phyloP scores from a whole-genome alignment of 2,113 vertebrate species.

The Gallinago jamesoni region DNA sequence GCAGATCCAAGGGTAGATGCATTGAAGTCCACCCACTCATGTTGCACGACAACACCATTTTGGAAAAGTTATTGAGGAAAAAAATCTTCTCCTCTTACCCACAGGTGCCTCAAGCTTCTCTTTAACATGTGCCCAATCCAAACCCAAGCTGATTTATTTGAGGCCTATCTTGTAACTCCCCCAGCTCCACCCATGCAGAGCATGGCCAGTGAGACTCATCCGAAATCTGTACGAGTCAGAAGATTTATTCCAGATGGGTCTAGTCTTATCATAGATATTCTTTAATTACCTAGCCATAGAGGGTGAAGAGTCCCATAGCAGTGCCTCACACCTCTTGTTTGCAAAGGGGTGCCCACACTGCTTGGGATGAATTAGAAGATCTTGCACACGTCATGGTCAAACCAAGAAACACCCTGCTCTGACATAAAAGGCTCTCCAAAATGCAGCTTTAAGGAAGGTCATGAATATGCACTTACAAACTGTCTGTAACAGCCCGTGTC shows the following conservation, averaged over 20 bases:
- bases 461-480: not conserved
- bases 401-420: not conserved
- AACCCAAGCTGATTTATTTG: not conserved
- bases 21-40: not conserved
- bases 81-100: conserved; percentile 43
- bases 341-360: not conserved
- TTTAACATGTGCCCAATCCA: not conserved
- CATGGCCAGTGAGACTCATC: rapidly evolving
- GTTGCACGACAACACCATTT: not conserved
- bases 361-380: not conserved
- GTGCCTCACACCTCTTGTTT: not conserved
- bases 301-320: not conserved
- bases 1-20: not conserved
- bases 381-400: rapidly evolving
- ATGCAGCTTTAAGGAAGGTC: not conserved
- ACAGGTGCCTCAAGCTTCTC: not conserved
- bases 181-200: not conserved
- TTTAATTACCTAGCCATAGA: not conserved
- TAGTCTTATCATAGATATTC: not conserved
- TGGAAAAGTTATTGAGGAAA: conserved; percentile 1
- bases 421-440: not conserved
- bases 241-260: not conserved
- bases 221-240: not conserved
- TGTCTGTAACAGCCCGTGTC: not conserved
- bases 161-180: not conserved